These are phyloP conservation scores for Tor tambroides DNA, from an alignment of 2,113 vertebrate species.

Conservation along the genomic window DNA sequence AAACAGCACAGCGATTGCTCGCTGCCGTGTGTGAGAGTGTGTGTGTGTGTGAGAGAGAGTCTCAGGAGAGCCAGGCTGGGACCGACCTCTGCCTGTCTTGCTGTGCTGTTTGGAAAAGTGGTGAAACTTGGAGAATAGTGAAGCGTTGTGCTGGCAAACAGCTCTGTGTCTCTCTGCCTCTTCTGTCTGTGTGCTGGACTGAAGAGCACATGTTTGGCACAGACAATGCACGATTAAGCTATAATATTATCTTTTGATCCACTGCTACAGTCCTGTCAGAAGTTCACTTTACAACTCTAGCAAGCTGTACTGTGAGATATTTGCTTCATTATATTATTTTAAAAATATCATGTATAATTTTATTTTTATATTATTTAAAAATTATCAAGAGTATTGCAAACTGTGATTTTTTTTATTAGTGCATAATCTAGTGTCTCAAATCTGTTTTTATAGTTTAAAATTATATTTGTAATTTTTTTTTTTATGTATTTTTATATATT, in stretches of 20 bases:
- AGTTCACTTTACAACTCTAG: not conserved
- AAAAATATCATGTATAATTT: not conserved
- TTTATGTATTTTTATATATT: too few species aligned
- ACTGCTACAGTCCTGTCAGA: constrained; percentile 18
- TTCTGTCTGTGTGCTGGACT: not conserved
- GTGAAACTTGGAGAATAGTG: constrained; percentile 72
- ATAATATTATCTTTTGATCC: constrained; percentile 69
- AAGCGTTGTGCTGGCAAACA: constrained; percentile 67
- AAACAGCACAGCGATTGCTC: constrained; percentile 48
- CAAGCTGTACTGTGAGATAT: not conserved
- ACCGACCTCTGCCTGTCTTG: constrained; percentile 76
- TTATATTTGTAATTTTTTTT: too few species aligned
- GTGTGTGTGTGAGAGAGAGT: constrained; percentile 54
- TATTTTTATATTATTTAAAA: not conserved
- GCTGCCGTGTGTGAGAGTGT: constrained; percentile 28
- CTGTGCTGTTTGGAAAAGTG: constrained; percentile 68
- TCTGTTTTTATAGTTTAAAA: not conserved
- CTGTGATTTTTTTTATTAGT: not conserved
- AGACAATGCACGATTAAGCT: constrained; percentile 57
- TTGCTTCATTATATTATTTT: not conserved
- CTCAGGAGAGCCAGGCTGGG: constrained; percentile 71
- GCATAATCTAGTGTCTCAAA: not conserved
- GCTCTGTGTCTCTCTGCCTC: constrained; percentile 56
- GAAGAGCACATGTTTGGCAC: constrained; percentile 42
- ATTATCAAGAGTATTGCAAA: not conserved